Evolutionary conservation across 2,888 invertebrate genomes (phyloP).

Genomic region (Plebejus anna): DNA sequence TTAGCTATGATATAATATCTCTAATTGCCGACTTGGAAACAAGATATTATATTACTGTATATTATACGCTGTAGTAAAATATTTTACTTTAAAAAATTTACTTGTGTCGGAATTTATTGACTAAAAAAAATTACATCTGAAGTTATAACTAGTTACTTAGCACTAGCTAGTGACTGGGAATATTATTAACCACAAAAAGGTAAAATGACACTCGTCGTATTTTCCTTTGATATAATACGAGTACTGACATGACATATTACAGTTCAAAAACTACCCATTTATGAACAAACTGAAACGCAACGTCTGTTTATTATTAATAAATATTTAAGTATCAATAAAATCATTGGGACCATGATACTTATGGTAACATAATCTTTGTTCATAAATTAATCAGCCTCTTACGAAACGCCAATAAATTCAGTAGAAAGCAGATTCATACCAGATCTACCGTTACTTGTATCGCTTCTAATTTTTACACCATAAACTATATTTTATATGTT

Average conservation of each 20-base stretch:
- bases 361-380: conserved; percentile 22
- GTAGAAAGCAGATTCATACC: conserved; percentile 13
- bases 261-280: not conserved
- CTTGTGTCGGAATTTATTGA: not conserved
- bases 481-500: not conserved
- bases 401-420: conserved; percentile 13
- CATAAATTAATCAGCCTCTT: conserved; percentile 10
- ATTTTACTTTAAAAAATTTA: not conserved
- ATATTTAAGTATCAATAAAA: conserved; percentile 21
- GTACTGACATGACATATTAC: not conserved
- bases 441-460: conserved; percentile 14
- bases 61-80: not conserved
- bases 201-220: not conserved
- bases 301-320: conserved; percentile 25
- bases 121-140: not conserved
- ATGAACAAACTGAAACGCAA: conserved; percentile 3
- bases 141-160: too few relatives aligned
- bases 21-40: not conserved
- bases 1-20: not conserved
- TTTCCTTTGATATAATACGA: not conserved
- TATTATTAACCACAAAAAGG: too few relatives aligned
- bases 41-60: not conserved
- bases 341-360: conserved; percentile 1
- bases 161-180: too few relatives aligned
- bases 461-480: not conserved